Base-by-base conservation (phyloP, 2,797 vertebrate genomes). In the Periophthalmus magnuspinnatus region DNA sequence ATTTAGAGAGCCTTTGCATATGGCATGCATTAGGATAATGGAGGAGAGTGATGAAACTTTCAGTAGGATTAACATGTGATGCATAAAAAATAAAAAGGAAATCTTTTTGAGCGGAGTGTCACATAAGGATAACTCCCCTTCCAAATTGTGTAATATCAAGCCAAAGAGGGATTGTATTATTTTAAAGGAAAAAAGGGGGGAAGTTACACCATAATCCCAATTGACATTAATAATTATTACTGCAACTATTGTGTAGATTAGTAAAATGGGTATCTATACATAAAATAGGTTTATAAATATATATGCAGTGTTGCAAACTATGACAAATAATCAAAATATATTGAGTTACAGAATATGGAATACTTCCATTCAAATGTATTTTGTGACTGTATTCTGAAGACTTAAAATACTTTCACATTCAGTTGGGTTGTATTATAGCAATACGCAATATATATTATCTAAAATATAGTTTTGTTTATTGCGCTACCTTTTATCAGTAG, bases 41-140 rank as follows among this genome's bases (percentile, higher is more conserved):
- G 90, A 91, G 84, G 74, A 6, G 61, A 80, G 87, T 91, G 65
- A 92, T 93, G 84, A 91, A 93, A 92, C 65, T 93, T 93, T 93
- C 66, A 93, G 83, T 65, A 91, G 89, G 91, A 93, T 94, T 93
- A 93, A 92, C 89, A 92, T 93, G 85, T 90, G 89, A 94, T 93
- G 91, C 91, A 92, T 93, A 87, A 92, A 90, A 90, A 80, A 72
- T 76, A 79, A 81, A 85, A 74, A 73, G 78, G 81, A 82, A 71
- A 63, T 64, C 65, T 63, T 84, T 81, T 88, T 80, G 72, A 77
- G 67, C 71, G 78, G 77, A 86, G 84, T 84, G 80, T 78, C 65
- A 84, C 80, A 86, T 81, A 87, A 72, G 82, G 82, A 84, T 76
- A 81, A 82, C 77, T 66, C 70, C 74, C 72, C 72, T 76, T 41